These are phyloP conservation scores for Nymphalis io DNA, from an alignment of 1,140 invertebrate species.

Conservation along the genomic window DNA sequence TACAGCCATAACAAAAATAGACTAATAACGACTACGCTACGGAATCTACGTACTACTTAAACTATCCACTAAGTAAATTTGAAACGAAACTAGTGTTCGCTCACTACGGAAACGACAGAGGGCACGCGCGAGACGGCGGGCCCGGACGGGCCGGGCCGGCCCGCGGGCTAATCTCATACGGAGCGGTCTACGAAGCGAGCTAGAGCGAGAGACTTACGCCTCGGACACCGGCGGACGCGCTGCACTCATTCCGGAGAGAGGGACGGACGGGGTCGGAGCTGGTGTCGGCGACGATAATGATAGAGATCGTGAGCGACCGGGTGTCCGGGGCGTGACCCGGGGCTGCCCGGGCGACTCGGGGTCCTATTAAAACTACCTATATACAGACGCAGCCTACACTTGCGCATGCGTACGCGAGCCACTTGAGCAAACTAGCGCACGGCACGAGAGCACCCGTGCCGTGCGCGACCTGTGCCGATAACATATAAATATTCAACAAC, in stretches of 20 bases:
- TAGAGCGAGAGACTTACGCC: slow-evolving; percentile 46
- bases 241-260: slow-evolving; percentile 19
- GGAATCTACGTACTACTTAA: slow-evolving; percentile 74
- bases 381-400: slow-evolving; percentile 68
- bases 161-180: slow-evolving; percentile 52
- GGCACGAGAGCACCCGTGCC: slow-evolving; percentile 15
- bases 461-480: slow-evolving; percentile 39
- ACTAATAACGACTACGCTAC: slow-evolving; percentile 78
- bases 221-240: slow-evolving; percentile 33
- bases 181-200: slow-evolving; percentile 63
- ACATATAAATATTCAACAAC: slow-evolving; percentile 56
- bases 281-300: slow-evolving; percentile 24
- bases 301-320: slow-evolving; percentile 15
- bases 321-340: slow-evolving; percentile 20
- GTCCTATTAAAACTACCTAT: slow-evolving; percentile 66
- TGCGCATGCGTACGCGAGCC: slow-evolving; percentile 65
- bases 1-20: slow-evolving; percentile 80
- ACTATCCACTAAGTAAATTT: slow-evolving; percentile 74
- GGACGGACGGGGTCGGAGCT: slow-evolving; percentile 39
- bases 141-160: slow-evolving; percentile 37
- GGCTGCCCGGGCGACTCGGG: slow-evolving; percentile 43
- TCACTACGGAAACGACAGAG: slow-evolving; percentile 67
- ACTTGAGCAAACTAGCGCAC: slow-evolving; percentile 68
- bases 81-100: slow-evolving; percentile 76
- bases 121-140: slow-evolving; percentile 42